Base-by-base conservation (phyloP, 2,888 invertebrate genomes). In the Scaptomyza flava region DNA sequence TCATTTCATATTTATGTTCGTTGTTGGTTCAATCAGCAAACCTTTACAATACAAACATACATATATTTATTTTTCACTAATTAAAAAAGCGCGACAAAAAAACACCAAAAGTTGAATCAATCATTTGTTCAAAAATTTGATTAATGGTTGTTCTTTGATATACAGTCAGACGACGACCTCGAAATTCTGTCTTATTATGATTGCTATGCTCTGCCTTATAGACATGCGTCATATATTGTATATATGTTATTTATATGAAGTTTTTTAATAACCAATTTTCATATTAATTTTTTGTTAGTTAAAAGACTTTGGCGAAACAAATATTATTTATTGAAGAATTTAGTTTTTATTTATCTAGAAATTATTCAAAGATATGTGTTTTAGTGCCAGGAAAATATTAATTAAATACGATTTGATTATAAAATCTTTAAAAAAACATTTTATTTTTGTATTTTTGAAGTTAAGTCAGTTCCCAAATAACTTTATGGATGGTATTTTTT, bases 111-210 rank as follows among this genome's bases (percentile, higher is more conserved):
- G 65, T 75, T 72, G 76, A 81, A 84, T 84, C 83, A 84, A 87
- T 84, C 87, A 87, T 84, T 83, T 84, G 81, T 73, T 75, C 41
- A 41, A 54, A 84, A 84, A 77, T 84, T 84, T 84, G 87, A 84
- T 84, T 87, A 84, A 84, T 84, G 82, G 74, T 68, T 58, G 54
- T 72, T 57, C 54, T 77, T 72, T 70, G 51, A 61, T 70, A 68
- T 46, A 61, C 30, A 71, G 51, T 43, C 58, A 50, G 61, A 67
- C 47, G 41, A 36, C 54, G 72, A 42, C 76, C 76, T 71, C 77
- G 76, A 59, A 53, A 33, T 27, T 63, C 63, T 23, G 38, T 17
- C 27, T 45, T 52, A 33, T 46, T 52, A 33, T 46, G 63, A 60
- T 50, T 60, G 34, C 43, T 17, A 33, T 34, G 50, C 51, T 14